phyloP scores from a whole-genome alignment of 2,888 invertebrate genomes.

The Caenorhabditis panamensis region DNA sequence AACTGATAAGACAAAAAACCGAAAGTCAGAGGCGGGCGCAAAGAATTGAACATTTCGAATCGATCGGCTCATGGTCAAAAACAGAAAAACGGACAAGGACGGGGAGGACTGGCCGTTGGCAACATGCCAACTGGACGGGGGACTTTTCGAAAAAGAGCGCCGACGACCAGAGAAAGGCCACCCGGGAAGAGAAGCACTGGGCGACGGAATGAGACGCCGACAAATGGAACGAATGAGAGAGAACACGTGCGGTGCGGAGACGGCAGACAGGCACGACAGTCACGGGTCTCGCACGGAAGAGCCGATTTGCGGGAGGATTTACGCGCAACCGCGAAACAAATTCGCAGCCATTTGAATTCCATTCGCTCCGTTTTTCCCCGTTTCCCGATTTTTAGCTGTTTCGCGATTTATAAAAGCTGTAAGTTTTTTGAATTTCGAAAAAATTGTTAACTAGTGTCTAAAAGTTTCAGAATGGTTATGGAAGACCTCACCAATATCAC shows the following conservation, averaged over 20 bases:
- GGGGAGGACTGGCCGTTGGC: slow-evolving; percentile 24
- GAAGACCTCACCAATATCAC: slow-evolving; percentile 42
- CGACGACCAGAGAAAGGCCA: slow-evolving; percentile 6
- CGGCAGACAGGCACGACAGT: background rate
- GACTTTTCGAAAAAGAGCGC: slow-evolving; percentile 49
- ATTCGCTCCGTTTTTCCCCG: background rate
- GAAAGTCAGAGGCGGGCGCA: too few relatives aligned
- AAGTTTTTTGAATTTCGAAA: background rate
- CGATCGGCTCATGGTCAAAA: background rate
- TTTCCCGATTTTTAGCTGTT: background rate
- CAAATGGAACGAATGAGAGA: background rate
- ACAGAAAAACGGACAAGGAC: slow-evolving; percentile 15
- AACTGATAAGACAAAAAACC: too few relatives aligned
- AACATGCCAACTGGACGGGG: slow-evolving; percentile 45
- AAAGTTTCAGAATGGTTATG: slow-evolving; percentile 61
- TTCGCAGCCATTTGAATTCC: slow-evolving; percentile 28
- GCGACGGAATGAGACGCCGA: background rate
- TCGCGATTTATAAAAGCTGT: background rate
- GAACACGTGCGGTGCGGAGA: background rate
- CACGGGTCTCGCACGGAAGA: slow-evolving; percentile 44
- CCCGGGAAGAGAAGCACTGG: background rate
- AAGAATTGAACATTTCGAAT: background rate
- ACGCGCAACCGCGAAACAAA: slow-evolving; percentile 24
- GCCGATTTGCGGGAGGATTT: slow-evolving; percentile 20
- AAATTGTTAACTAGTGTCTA: background rate